These are phyloP conservation scores for Ormyrus nitidulus DNA, from an alignment of 2,888 invertebrate species.

Conservation along the genomic window DNA sequence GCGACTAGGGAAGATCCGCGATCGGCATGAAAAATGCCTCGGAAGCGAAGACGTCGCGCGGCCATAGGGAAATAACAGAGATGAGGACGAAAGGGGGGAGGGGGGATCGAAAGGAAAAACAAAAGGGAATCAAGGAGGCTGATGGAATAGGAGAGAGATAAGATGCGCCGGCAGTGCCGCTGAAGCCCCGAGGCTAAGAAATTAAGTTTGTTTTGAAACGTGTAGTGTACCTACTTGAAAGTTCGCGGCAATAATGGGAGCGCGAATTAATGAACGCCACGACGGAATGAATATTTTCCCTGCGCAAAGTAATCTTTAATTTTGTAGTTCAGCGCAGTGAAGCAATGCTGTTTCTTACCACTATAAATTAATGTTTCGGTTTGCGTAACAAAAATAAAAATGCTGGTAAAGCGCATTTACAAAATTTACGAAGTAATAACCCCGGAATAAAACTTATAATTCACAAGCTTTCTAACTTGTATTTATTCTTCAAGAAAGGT, in stretches of 20 bases:
- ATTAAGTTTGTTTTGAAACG: slow-evolving; percentile 40
- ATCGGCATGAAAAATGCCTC: slow-evolving; percentile 38
- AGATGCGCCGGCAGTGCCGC: slow-evolving; percentile 1
- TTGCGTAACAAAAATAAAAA: too few species aligned
- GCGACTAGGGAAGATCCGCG: not conserved
- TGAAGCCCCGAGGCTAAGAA: slow-evolving; percentile 23
- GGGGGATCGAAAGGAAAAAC: slow-evolving; percentile 27
- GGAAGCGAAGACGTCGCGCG: slow-evolving; percentile 14
- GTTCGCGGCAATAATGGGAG: slow-evolving; percentile 7
- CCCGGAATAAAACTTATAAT: too few species aligned
- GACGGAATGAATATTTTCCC: slow-evolving; percentile 15
- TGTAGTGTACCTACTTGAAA: not conserved
- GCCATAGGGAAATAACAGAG: not conserved
- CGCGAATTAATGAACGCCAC: slow-evolving; percentile 8
- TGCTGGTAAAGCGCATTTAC: too few species aligned
- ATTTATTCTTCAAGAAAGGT: too few species aligned
- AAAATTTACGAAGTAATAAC: too few species aligned
- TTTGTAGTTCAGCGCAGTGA: too few species aligned
- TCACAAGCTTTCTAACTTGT: too few species aligned
- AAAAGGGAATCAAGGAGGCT: slow-evolving; percentile 36
- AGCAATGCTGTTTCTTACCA: too few species aligned
- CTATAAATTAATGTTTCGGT: too few species aligned
- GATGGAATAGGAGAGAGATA: slow-evolving; percentile 30
- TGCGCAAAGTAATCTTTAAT: not conserved
- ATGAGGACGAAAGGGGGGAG: slow-evolving; percentile 13